Evolutionary conservation across 2,797 vertebrate genomes (phyloP).

Genomic region (Lophius americanus): DNA sequence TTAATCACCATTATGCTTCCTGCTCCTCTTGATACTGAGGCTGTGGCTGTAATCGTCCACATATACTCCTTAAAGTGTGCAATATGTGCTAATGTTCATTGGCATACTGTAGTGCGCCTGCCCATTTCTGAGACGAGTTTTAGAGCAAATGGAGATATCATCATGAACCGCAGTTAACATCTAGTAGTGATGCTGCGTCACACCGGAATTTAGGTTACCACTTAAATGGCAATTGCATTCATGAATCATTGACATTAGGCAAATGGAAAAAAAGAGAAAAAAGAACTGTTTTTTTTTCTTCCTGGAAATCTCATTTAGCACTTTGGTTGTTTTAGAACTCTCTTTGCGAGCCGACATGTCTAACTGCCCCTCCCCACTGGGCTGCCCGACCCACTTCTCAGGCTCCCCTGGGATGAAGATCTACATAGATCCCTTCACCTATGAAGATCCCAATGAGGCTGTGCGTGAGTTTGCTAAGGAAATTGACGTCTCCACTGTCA

Average conservation of each 20-base stretch:
- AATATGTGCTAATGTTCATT: slow-evolving; percentile 21
- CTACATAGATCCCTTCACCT: slow-evolving; percentile 99
- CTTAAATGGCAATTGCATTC: slow-evolving; percentile 28
- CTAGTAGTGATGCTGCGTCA: slow-evolving; percentile 43
- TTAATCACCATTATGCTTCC: slow-evolving; percentile 50
- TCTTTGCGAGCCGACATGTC: slow-evolving; percentile 86
- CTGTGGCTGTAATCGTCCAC: slow-evolving; percentile 16
- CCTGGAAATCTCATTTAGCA: slow-evolving; percentile 62
- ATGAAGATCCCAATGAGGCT: slow-evolving; percentile 97
- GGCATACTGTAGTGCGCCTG: slow-evolving; percentile 15
- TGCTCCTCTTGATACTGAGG: slow-evolving; percentile 1
- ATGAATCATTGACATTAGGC: slow-evolving; percentile 30
- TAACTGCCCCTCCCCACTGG: slow-evolving; percentile 86
- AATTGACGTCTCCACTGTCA: slow-evolving; percentile 98
- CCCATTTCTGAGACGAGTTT: slow-evolving; percentile 13
- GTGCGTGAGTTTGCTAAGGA: slow-evolving; percentile 99
- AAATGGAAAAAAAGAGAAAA: slow-evolving; percentile 9
- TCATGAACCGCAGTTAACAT: slow-evolving; percentile 35
- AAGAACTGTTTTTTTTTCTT: slow-evolving; percentile 21
- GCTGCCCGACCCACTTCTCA: slow-evolving; percentile 87
- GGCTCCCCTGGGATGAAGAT: slow-evolving; percentile 99
- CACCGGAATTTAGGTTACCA: slow-evolving; percentile 29
- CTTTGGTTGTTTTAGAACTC: slow-evolving; percentile 84
- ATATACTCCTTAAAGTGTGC: slow-evolving; percentile 11
- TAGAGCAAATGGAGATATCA: slow-evolving; percentile 26